phyloP scores from a whole-genome alignment of 2,113 vertebrate species.

The Suricata suricatta region DNA sequence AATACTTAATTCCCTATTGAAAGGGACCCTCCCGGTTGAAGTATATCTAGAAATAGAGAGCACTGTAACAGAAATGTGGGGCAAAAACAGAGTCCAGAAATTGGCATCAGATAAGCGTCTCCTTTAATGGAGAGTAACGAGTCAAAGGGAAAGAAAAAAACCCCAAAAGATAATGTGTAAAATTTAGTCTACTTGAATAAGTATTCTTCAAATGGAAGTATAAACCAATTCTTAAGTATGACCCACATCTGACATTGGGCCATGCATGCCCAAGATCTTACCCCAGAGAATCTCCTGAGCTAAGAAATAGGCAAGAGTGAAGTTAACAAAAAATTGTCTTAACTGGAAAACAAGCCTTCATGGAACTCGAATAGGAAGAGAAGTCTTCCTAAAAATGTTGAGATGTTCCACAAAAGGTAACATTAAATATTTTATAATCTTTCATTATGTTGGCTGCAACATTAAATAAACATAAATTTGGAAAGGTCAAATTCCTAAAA shows the following conservation, averaged over 20 bases:
- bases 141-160: neutral
- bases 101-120: neutral
- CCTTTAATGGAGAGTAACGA: neutral
- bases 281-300: neutral
- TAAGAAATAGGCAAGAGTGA: neutral
- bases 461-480: slow-evolving; percentile 19
- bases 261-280: neutral
- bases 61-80: neutral
- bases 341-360: neutral
- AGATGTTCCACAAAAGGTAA: neutral
- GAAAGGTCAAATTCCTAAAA: slow-evolving; percentile 35
- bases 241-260: neutral
- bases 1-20: neutral
- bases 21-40: neutral
- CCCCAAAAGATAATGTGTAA: neutral
- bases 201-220: slow-evolving; percentile 31
- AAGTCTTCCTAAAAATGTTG: slow-evolving; percentile 11
- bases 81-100: neutral
- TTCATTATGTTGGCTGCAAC: neutral
- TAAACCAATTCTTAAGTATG: neutral
- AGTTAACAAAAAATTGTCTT: neutral
- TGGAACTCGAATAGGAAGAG: neutral
- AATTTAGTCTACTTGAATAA: neutral
- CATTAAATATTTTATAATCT: slow-evolving; percentile 35
- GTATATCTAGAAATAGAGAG: neutral